Conservation (phyloP, 1,140 invertebrate genomes). For the Luehdorfia chinensis region DNA sequence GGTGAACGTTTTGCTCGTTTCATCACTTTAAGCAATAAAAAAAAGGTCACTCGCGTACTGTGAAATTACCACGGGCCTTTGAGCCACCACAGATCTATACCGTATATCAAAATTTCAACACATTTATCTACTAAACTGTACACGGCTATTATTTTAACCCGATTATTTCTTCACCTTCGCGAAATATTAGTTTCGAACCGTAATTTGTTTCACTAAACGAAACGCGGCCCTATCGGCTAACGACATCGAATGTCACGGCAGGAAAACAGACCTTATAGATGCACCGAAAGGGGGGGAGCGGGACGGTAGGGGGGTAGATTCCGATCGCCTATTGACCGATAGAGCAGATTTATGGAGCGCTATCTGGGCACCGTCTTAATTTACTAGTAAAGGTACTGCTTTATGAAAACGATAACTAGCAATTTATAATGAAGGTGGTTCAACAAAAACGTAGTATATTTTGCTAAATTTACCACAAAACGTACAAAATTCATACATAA, state of each 20-base stretch:
- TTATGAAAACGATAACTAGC: slow-evolving; percentile 6
- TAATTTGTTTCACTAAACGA: slow-evolving; percentile 14
- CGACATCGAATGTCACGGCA: slow-evolving; percentile 11
- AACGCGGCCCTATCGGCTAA: slow-evolving; percentile 16
- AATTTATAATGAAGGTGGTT: not conserved
- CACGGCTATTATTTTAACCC: too few relatives aligned
- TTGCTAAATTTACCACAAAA: not conserved
- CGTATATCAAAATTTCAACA: too few relatives aligned
- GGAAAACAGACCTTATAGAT: slow-evolving; percentile 8
- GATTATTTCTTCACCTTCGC: too few relatives aligned
- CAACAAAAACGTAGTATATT: not conserved
- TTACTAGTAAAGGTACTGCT: slow-evolving; percentile 19
- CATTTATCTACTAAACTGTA: too few relatives aligned
- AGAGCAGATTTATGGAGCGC: slow-evolving; percentile 30
- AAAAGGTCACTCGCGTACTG: too few relatives aligned
- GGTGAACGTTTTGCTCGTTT: too few relatives aligned
- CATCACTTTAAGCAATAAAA: too few relatives aligned
- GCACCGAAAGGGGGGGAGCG: not conserved
- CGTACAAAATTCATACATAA: not conserved
- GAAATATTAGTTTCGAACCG: not conserved
- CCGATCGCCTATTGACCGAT: slow-evolving; percentile 27
- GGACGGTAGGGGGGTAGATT: slow-evolving; percentile 15
- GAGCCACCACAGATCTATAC: too few relatives aligned
- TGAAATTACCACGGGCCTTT: too few relatives aligned
- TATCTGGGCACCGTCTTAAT: slow-evolving; percentile 31